Percentiles rank a stretch among this genome's conserved stretches.
These are phyloP conservation scores for Crotophaga sulcirostris DNA, from an alignment of 2,113 vertebrate genomes.

Conservation along the genomic window DNA sequence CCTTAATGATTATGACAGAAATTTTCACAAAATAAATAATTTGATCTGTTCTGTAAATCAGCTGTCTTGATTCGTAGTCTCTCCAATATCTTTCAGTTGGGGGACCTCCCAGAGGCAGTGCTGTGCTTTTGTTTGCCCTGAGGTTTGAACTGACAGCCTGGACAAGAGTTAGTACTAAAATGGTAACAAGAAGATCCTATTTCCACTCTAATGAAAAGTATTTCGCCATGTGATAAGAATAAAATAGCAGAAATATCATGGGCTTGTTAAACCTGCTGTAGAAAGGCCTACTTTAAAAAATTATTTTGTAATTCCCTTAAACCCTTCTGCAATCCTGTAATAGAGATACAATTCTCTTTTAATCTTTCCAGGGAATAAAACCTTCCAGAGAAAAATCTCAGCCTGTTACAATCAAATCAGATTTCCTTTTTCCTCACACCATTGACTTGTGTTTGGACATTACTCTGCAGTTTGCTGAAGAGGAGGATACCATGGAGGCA, in stretches of 20 bases:
- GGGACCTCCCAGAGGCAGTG: neutral
- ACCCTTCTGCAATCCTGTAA: neutral
- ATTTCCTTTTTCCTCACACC: neutral
- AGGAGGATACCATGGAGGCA: neutral
- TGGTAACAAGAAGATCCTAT: neutral
- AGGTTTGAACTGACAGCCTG: neutral
- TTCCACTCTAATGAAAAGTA: neutral
- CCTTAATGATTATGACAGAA: neutral
- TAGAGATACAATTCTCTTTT: neutral
- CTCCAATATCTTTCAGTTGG: neutral
- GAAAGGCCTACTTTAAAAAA: neutral
- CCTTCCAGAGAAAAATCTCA: neutral
- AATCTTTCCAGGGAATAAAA: neutral
- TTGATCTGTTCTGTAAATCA: slow-evolving; percentile 11
- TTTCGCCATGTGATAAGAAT: neutral
- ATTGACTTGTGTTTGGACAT: neutral
- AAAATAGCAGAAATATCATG: slow-evolving; percentile 1
- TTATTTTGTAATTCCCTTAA: neutral
- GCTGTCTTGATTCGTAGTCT: neutral
- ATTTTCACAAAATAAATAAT: neutral
- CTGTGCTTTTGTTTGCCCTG: neutral
- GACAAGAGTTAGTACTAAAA: neutral
- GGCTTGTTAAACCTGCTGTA: neutral
- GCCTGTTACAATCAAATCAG: neutral
- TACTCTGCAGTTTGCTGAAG: neutral